A percentile compares a stretch with the other conserved stretches of the same genome.
phyloP scores from a whole-genome alignment of 2,888 invertebrate species.

The Subacronicta megacephala region DNA sequence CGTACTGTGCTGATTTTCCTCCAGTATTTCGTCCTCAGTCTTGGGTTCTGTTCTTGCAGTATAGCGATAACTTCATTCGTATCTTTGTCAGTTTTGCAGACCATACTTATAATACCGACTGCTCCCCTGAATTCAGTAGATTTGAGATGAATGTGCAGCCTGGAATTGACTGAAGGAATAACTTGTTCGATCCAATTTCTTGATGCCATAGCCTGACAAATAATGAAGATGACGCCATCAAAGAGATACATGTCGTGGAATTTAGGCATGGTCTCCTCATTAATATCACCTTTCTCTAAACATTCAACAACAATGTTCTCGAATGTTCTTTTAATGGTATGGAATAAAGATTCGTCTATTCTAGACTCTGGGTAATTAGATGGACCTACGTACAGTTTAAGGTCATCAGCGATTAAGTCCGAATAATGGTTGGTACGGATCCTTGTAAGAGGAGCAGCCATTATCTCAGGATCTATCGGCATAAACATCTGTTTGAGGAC shows the following conservation, averaged over 20 bases:
- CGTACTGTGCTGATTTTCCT: conserved; percentile 76
- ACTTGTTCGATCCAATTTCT: conserved; percentile 73
- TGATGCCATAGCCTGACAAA: conserved; percentile 73
- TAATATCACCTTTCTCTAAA: conserved; percentile 56
- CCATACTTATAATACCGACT: conserved; percentile 82
- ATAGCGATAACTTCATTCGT: conserved; percentile 72
- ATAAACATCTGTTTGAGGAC: conserved; percentile 73
- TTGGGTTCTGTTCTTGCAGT: conserved; percentile 77
- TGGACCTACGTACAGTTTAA: conserved; percentile 81
- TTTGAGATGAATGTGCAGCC: conserved; percentile 69
- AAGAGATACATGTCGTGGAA: conserved; percentile 82
- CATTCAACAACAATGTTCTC: conserved; percentile 70
- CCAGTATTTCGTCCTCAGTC: conserved; percentile 82
- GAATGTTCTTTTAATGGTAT: conserved; percentile 72
- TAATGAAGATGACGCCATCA: conserved; percentile 83
- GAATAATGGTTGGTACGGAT: conserved; percentile 80
- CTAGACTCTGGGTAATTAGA: conserved; percentile 78
- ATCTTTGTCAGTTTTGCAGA: conserved; percentile 69
- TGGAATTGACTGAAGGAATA: conserved; percentile 64
- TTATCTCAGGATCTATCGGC: conserved; percentile 72
- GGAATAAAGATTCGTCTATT: conserved; percentile 76
- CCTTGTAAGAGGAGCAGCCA: conserved; percentile 71
- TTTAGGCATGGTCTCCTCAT: conserved; percentile 67
- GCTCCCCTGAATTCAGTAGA: conserved; percentile 83
- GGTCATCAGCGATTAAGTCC: conserved; percentile 78